phyloP scores from a whole-genome alignment of 2,797 vertebrate species.

The Allobates femoralis region DNA sequence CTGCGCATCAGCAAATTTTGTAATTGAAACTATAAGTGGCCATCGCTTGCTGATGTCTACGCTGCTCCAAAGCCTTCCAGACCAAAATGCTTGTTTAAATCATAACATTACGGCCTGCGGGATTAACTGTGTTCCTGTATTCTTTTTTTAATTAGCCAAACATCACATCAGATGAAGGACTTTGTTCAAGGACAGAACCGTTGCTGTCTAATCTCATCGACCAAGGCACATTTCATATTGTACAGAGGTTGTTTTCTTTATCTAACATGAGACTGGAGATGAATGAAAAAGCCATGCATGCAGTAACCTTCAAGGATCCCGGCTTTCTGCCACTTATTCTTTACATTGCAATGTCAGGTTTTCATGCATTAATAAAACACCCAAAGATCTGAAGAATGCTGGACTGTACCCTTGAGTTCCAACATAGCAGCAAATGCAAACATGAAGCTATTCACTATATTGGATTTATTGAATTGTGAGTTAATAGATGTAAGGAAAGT shows the following conservation, averaged over 20 bases:
- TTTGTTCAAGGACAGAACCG: conserved; percentile 70
- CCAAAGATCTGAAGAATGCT: not conserved
- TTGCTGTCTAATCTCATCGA: conserved; percentile 71
- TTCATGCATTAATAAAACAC: conserved; percentile 71
- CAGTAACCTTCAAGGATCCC: conserved; percentile 69
- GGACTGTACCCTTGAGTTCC: not conserved
- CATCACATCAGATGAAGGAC: conserved; percentile 71
- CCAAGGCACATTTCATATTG: conserved; percentile 71
- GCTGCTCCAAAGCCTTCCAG: conserved; percentile 26
- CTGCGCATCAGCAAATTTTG: not conserved
- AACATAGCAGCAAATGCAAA: not conserved
- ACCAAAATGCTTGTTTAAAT: conserved; percentile 31
- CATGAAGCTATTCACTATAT: not conserved
- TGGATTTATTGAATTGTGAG: not conserved
- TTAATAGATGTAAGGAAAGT: not conserved
- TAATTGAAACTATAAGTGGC: not conserved
- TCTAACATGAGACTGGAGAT: conserved; percentile 77
- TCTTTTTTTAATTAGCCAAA: conserved; percentile 75
- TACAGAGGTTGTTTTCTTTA: conserved; percentile 77
- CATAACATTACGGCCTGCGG: not conserved
- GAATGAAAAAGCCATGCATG: conserved; percentile 72
- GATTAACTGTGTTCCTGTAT: conserved; percentile 33
- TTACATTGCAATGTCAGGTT: conserved; percentile 80
- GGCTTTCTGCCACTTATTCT: conserved; percentile 77
- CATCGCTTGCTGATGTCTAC: not conserved